phyloP scores from a whole-genome alignment of 2,797 vertebrate species.

The Hoplostethus atlanticus region DNA sequence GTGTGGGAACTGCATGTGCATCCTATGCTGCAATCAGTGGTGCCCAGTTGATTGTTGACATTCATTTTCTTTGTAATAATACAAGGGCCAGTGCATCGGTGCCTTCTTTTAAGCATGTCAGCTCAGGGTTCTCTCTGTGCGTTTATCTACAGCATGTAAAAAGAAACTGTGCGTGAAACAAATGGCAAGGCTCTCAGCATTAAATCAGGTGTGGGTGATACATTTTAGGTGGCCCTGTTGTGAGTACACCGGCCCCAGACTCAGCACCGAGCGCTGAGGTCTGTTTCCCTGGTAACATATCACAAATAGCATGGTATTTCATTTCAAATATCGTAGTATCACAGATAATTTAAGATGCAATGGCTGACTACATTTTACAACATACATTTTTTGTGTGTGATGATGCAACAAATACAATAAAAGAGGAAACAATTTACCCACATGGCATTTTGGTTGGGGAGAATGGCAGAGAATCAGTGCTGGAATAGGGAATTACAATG shows the following conservation, averaged over 20 bases:
- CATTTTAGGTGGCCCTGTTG: background rate
- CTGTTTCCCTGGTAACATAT: background rate
- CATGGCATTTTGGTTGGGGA: background rate
- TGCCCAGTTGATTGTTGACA: slow-evolving; percentile 34
- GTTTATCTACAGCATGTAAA: slow-evolving; percentile 20
- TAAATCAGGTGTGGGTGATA: background rate
- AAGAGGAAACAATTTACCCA: background rate
- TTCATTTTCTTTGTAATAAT: slow-evolving; percentile 23
- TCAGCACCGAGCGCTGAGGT: background rate
- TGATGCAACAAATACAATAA: background rate
- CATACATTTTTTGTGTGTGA: background rate
- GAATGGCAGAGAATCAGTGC: background rate
- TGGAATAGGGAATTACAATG: slow-evolving; percentile 2
- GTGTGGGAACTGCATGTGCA: slow-evolving; percentile 11
- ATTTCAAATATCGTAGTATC: background rate
- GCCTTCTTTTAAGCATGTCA: slow-evolving; percentile 2
- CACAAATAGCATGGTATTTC: too few relatives aligned
- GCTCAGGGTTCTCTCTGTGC: slow-evolving; percentile 6
- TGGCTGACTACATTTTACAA: background rate
- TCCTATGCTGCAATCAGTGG: slow-evolving; percentile 16
- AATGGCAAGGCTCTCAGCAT: slow-evolving; percentile 22
- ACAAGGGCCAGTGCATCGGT: slow-evolving; percentile 17
- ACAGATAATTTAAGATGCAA: background rate
- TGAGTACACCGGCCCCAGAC: too few relatives aligned
- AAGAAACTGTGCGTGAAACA: slow-evolving; percentile 9